Evolutionary conservation across 2,797 vertebrate genomes (phyloP), one percentile per base, ranked within the genome.

Genomic region (Sebastes alutus): DNA sequence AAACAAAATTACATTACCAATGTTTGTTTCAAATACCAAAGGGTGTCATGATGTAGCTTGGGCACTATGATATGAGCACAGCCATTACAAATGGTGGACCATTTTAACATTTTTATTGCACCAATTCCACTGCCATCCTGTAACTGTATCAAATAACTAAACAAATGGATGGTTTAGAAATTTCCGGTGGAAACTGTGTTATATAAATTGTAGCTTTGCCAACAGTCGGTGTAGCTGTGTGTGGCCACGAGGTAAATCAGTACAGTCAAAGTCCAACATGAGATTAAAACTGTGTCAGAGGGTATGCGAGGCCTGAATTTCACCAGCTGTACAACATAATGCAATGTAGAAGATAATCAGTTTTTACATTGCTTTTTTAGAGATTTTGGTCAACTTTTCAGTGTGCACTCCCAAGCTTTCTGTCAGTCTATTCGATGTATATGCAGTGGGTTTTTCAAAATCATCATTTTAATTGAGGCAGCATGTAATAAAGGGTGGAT

Each of bases 201-300:
- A 38, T 38, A 38, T 38, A 38, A 38, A 38, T 14, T 38, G 35
- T 38, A 14, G 35, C 13, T 38, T 38, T n/a, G n/a, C 12, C 32
- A 33, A 35, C 32, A 8, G 14, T 16, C 11, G 12, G 10, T 62
- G 20, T 62, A 32, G 59, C 18, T 32, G n/a, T 63, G n/a, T 63
- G 4, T 23, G 32, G 10, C 18, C 29, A 33, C 20, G 2, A 62
- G 20, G 30, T 5, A 60, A 25, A 64, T 33, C 25, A 33, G 22
- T 30, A 35, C 33, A 35, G 35, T 38, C 89, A 93, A 95, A 95
- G 94, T 78, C 82, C 83, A 80, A 55, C 22, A 6, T 16, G 8
- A 67, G 79, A 88, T 88, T 81, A 78, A 42, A 91, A 89, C 49
- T 89, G 72, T 87, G 91, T 86, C 65, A 90, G 27, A 90, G 91